These are phyloP conservation scores for Macrophya alboannulata DNA, from an alignment of 2,888 invertebrate genomes.

Conservation along the genomic window DNA sequence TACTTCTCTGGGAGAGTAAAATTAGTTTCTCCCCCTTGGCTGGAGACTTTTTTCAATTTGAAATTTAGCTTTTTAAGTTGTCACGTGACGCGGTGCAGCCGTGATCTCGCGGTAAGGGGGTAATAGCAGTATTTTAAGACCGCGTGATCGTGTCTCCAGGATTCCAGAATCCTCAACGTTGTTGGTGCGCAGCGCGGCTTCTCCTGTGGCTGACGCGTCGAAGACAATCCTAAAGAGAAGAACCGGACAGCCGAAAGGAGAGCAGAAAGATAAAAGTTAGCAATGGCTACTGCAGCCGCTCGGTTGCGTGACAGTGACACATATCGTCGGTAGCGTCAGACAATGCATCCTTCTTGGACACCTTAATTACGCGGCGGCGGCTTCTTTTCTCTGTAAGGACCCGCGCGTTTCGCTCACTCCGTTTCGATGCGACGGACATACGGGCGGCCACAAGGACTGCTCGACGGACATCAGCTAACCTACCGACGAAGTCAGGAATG, in stretches of 20 bases:
- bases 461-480: constrained; percentile 34
- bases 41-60: constrained; percentile 48
- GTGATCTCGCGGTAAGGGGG: constrained; percentile 36
- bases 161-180: constrained; percentile 38
- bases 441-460: background rate
- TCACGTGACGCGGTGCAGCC: constrained; percentile 26
- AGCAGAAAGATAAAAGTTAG: constrained; percentile 64
- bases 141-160: constrained; percentile 36
- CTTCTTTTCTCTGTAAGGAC: constrained; percentile 45
- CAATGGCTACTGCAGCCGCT: constrained; percentile 71
- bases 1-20: constrained; percentile 33
- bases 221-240: constrained; percentile 47
- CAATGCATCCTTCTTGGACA: constrained; percentile 73
- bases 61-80: constrained; percentile 44
- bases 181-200: constrained; percentile 2
- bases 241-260: constrained; percentile 38
- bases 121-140: constrained; percentile 48
- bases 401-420: constrained; percentile 27
- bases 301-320: constrained; percentile 74
- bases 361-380: constrained; percentile 72
- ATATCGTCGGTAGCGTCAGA: constrained; percentile 75
- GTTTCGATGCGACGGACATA: constrained; percentile 30
- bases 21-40: constrained; percentile 46
- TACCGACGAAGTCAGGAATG: constrained; percentile 31
- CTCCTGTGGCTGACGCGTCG: constrained; percentile 32